Percentiles rank a stretch among this genome's conserved stretches.
These are phyloP conservation scores for Prunella strophiata DNA, from an alignment of 2,797 vertebrate species.

Conservation along the genomic window DNA sequence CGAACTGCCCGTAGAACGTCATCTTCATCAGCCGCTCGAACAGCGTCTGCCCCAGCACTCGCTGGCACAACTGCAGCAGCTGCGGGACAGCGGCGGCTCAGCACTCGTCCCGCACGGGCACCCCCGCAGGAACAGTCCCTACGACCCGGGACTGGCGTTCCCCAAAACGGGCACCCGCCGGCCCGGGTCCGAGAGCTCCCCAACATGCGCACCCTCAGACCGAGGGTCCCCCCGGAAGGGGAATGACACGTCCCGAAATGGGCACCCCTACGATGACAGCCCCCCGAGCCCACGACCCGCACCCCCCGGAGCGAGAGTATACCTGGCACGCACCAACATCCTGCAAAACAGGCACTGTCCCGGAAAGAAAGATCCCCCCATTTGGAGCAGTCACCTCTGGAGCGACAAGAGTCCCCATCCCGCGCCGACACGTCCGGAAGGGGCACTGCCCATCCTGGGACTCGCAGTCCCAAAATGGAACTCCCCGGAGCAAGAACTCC, in stretches of 20 bases:
- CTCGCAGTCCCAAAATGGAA: not conserved
- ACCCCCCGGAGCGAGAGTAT: not conserved
- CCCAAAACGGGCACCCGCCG: not conserved
- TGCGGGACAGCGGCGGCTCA: conserved; percentile 49
- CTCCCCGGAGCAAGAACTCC: not conserved
- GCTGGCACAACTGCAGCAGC: conserved; percentile 84
- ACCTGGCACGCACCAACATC: not conserved
- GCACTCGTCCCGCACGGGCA: not conserved
- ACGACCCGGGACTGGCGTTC: not conserved
- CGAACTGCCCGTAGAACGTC: conserved; percentile 97
- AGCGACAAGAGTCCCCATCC: not conserved
- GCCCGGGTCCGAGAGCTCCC: not conserved
- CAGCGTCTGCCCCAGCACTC: conserved; percentile 83
- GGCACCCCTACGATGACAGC: not conserved
- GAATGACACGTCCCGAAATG: not conserved
- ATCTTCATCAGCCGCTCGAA: conserved; percentile 93
- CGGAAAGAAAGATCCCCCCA: not conserved
- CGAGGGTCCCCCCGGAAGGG: not conserved
- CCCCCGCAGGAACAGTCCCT: not conserved
- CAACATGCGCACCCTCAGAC: not conserved
- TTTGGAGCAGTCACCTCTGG: not conserved
- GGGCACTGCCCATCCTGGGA: not conserved
- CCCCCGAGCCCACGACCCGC: no score
- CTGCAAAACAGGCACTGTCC: not conserved
- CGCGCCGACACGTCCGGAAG: not conserved